phyloP scores from a whole-genome alignment of 2,797 vertebrate genomes.

The Pterois miles region DNA sequence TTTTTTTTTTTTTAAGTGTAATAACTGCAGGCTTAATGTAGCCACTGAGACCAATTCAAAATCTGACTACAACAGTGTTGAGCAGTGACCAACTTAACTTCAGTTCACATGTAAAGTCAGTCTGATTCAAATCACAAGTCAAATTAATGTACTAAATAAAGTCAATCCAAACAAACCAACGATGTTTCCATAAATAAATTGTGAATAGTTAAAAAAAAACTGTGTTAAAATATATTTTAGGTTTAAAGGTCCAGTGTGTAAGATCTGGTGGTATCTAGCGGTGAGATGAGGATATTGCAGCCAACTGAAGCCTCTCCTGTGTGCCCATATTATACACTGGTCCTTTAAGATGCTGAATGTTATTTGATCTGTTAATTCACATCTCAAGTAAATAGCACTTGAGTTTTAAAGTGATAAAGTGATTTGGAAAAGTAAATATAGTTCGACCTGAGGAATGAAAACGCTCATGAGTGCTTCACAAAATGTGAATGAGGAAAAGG shows the following conservation, averaged over 20 bases:
- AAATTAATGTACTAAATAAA: not conserved
- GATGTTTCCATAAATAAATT: not conserved
- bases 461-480: not conserved
- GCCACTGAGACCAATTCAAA: slow-evolving; percentile 25
- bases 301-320: too few relatives aligned
- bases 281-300: too few relatives aligned
- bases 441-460: not conserved
- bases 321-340: too few relatives aligned
- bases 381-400: not conserved
- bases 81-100: not conserved
- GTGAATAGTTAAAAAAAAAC: too few relatives aligned
- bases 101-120: not conserved
- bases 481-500: not conserved
- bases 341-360: too few relatives aligned
- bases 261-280: too few relatives aligned
- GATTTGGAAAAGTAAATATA: not conserved
- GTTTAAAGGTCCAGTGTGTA: too few relatives aligned
- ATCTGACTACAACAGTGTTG: slow-evolving; percentile 1
- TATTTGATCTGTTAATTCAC: not conserved
- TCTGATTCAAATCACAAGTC: not conserved
- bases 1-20: slow-evolving; percentile 36
- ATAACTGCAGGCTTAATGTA: slow-evolving; percentile 36
- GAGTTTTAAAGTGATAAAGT: too few relatives aligned
- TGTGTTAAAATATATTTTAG: too few relatives aligned
- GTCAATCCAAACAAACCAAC: not conserved